Evolutionary conservation across 2,113 vertebrate genomes (phyloP), one percentile per base, ranked within the genome.

Genomic region (Sorex fumeus): DNA sequence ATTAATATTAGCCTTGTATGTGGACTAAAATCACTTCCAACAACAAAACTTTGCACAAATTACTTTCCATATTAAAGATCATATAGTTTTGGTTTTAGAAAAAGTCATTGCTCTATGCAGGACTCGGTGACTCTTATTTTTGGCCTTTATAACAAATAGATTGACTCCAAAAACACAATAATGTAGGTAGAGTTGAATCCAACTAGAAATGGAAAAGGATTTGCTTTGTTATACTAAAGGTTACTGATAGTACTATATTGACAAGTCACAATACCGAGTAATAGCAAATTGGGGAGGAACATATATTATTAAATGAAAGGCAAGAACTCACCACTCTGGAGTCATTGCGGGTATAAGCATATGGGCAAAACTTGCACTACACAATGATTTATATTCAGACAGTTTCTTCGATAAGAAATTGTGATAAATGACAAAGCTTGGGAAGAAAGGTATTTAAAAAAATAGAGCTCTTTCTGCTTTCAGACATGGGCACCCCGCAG

Each of bases 301-400:
- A 34, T 74, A 67, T 66, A 19, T 75, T 88, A 90, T 53, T 53
- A 90, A 93, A 79, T 78, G 81, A 94, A 85, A 82, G 40, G 27
- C 12, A 81, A 86, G 25, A 90, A 57, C 53, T 67, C 1, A 78
- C 6, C 47, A 10, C 28, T 84, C 78, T 92, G 53, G 32, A 30
- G 25, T 83, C 60, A n/a, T 12, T 82, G 70, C 80, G 1, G 43
- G 1, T 82, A 71, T 16, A 7, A 40, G 40, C 7, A 40, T 40
- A 40, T 40, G 67, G 57, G 57, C 16, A 43, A 96, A 92, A 43
- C 16, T 1, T 87, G 25, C 11, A 30, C 50, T 30, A 28, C 30
- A 50, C 8, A 78, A 72, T 91, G 50, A 87, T 87, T 83, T 80
- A 82, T 86, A 40, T 84, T 91, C 36, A 95, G 40, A 88, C 67